These are phyloP conservation scores for Hippocampus comes DNA, from an alignment of 2,113 vertebrate species.

Conservation along the genomic window DNA sequence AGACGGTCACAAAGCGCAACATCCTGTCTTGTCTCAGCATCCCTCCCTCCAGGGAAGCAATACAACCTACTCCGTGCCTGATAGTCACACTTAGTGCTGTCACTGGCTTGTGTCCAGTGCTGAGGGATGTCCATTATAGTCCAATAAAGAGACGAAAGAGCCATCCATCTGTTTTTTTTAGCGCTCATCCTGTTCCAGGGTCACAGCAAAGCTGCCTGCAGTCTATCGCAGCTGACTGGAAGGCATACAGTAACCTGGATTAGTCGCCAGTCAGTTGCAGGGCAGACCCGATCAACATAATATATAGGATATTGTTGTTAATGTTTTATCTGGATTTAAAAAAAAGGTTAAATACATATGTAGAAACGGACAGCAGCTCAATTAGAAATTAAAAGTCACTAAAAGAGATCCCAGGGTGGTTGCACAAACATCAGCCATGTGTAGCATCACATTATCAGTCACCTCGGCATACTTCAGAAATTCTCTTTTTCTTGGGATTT, in stretches of 20 bases:
- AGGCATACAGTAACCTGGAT: not conserved
- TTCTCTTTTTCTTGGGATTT: too few relatives aligned
- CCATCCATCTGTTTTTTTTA: not conserved
- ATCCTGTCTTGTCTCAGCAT: constrained; percentile 24
- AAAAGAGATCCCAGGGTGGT: too few relatives aligned
- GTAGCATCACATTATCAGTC: too few relatives aligned
- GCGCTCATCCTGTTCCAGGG: not conserved
- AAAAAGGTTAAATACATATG: too few relatives aligned
- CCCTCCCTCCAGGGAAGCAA: constrained; percentile 34
- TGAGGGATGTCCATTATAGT: constrained; percentile 45
- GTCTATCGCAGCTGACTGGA: not conserved
- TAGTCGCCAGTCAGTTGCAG: not conserved
- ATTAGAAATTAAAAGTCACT: too few relatives aligned
- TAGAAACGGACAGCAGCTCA: too few relatives aligned
- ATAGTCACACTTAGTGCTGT: constrained; percentile 54
- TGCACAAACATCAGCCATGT: too few relatives aligned
- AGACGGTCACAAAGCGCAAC: constrained; percentile 19
- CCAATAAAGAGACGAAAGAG: not conserved
- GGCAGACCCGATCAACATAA: not conserved
- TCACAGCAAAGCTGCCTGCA: not conserved
- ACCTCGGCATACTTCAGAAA: too few relatives aligned
- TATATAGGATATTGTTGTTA: too few relatives aligned
- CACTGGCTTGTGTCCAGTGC: constrained; percentile 45
- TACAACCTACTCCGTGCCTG: constrained; percentile 45
- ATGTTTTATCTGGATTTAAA: too few relatives aligned